Base-by-base conservation (phyloP, 2,113 vertebrate genomes). In the Syngnathus floridae region DNA sequence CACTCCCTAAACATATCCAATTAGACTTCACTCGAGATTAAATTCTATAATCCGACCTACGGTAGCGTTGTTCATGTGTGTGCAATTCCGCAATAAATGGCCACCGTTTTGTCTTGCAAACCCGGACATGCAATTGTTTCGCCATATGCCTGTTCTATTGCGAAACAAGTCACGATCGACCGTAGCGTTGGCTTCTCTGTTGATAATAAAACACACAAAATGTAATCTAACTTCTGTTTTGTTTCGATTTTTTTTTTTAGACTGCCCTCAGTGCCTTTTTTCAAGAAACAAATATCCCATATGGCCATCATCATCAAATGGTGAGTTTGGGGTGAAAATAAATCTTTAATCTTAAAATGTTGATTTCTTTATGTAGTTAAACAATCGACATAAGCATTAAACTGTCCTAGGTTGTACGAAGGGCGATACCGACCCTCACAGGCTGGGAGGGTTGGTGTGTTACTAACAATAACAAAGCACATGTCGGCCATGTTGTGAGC, bases 201-300 rank as follows among this genome's bases (percentile, higher is more conserved):
- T 4, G 43, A 7, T 12, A 49, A 17, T 1, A 17, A 36, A 14
- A 45, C 43, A 31, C 17, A 10, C 9, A 13, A 40, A 66, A 66
- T 63, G 10, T 43, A 45, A 48, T 52, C 58, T 63, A 43, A 55
- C 17, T 31, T 78, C 45, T 78, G 16, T 51, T 84, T 52, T 80
- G 80, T 78, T 71, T 49, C 74, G 35, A 86, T 55, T 61, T 40
- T 16, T 38, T 19, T 45, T 62, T 78, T 4, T 87, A 97, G 95
- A 95, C 95, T 65, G 96, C 96, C 64, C 94, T 98, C 86, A 98
- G 96, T 93, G 95, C 93, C 88, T 98, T 98, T 90, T 98, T 98
- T 86, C 96, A 97, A 92, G 96, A 98, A 92, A 93, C 96, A 77
- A 98, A 94, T 89, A 95, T 96, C 82, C 95, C 95, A 75, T 96